Evolutionary conservation across 1,140 invertebrate genomes (phyloP).

Genomic region (Lethrus apterus): DNA sequence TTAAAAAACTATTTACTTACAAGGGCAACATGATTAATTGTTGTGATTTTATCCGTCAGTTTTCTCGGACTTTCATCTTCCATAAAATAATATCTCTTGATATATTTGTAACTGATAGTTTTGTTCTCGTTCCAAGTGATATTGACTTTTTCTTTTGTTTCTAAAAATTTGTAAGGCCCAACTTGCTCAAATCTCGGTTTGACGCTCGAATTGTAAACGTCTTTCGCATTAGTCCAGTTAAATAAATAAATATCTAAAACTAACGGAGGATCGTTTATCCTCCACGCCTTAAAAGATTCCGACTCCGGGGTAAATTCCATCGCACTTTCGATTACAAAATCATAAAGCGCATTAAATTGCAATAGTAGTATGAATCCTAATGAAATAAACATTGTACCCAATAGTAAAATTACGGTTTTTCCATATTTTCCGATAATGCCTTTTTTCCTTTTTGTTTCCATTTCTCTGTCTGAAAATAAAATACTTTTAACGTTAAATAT

Average conservation of each 20-base stretch:
- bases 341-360: constrained; percentile 1
- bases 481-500: too few relatives aligned
- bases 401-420: constrained; percentile 1
- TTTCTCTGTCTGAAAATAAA: constrained; percentile 7
- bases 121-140: constrained; percentile 53
- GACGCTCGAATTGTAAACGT: constrained; percentile 40
- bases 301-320: constrained; percentile 10
- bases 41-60: constrained; percentile 66
- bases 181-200: constrained; percentile 50
- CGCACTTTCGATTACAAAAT: constrained; percentile 2
- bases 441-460: constrained; percentile 4
- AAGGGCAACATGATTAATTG: constrained; percentile 73
- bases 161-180: constrained; percentile 66
- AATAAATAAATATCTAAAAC: constrained; percentile 63
- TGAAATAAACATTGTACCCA: constrained; percentile 5
- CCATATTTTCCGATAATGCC: neutral
- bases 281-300: constrained; percentile 32
- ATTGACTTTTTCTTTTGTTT: constrained; percentile 62
- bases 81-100: constrained; percentile 4
- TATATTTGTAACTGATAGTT: constrained; percentile 8
- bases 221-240: constrained; percentile 74
- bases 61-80: constrained; percentile 43
- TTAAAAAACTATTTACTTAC: constrained; percentile 55
- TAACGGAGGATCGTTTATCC: constrained; percentile 26
- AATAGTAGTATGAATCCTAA: constrained; percentile 6